Percentiles rank a stretch among this genome's conserved stretches.
Conservation (phyloP, 2,113 vertebrate genomes). For the Neomonachus schauinslandi region DNA sequence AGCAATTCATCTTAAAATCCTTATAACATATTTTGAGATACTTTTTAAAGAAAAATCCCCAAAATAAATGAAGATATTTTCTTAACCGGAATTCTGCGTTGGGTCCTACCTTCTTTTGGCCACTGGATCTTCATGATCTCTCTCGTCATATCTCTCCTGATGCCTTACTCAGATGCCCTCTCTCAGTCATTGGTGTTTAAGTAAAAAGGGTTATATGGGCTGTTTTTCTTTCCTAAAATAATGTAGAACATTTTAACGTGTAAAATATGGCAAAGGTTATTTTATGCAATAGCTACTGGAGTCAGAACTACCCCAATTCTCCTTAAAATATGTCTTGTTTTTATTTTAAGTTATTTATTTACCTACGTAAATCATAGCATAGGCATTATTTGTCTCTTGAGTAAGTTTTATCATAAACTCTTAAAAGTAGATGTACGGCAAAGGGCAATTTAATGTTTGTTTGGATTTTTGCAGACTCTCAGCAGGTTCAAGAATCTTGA, state of each 20-base stretch:
- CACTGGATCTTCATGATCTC: accelerated
- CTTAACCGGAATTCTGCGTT: neutral
- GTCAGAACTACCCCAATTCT: neutral
- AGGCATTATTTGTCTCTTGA: slow-evolving; percentile 55
- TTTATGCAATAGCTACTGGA: neutral
- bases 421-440: neutral
- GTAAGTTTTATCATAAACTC: slow-evolving; percentile 60
- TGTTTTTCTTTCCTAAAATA: neutral
- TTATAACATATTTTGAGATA: neutral
- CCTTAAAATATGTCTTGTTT: neutral
- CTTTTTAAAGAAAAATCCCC: neutral
- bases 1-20: slow-evolving; percentile 7
- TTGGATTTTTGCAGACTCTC: slow-evolving; percentile 68
- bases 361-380: slow-evolving; percentile 42
- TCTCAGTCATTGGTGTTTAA: neutral
- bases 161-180: neutral
- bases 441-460: slow-evolving; percentile 51
- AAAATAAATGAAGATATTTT: neutral
- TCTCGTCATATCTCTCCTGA: too few relatives aligned
- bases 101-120: neutral
- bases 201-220: neutral
- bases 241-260: neutral
- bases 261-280: accelerated
- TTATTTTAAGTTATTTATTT: slow-evolving; percentile 49
- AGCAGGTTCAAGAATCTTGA: slow-evolving; percentile 63